Base-by-base conservation (phyloP, 2,113 vertebrate species). In the Todiramphus saurophagus region DNA sequence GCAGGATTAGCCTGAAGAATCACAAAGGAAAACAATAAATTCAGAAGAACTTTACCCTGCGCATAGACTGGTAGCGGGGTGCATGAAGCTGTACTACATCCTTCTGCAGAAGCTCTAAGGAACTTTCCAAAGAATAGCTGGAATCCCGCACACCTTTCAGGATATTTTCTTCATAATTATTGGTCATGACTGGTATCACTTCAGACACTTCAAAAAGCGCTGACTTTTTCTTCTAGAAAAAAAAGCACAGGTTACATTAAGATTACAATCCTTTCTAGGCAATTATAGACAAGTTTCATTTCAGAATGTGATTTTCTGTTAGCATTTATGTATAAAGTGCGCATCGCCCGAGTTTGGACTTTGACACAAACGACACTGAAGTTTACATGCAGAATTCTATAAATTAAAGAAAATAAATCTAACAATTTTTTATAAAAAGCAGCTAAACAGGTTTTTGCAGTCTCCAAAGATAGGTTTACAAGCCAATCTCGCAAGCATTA, bases 81-180 rank as follows among this genome's bases (percentile, higher is more conserved):
- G 99, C 99, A 59, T 99, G 99, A 94, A 99, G 98, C 98, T 99
- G 99, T 97, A 99, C 99, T 63, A 99, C 98, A 92, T 99, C 99
- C 98, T 99, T 99, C 97, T 99, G 99, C 96, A 99, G 98, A 98
- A 99, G 99, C 97, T 99, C 99, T 97, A 99, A 98, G 55, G 99
- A 99, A 98, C 99, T 99, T 98, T 99, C 99, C 75, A 99, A 98
- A 93, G 99, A 99, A 98, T 99, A 99, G 99, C 98, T 99, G 98
- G 99, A 99, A 97, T 99, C 98, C 96, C 98, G 99, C 98, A 99
- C 99, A 96, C 99, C 99, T 98, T 99, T 99, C 97, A 99, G 97
- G 97, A 99, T 99, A 98, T 99, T 99, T 98, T 99, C 99, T 98
- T 99, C 99, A 94, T 99, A 99, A 98, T 99, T 99, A 98, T 99